These are phyloP conservation scores for Clarias platycephalus DNA, from an alignment of 2,797 vertebrate genomes.

Conservation along the genomic window DNA sequence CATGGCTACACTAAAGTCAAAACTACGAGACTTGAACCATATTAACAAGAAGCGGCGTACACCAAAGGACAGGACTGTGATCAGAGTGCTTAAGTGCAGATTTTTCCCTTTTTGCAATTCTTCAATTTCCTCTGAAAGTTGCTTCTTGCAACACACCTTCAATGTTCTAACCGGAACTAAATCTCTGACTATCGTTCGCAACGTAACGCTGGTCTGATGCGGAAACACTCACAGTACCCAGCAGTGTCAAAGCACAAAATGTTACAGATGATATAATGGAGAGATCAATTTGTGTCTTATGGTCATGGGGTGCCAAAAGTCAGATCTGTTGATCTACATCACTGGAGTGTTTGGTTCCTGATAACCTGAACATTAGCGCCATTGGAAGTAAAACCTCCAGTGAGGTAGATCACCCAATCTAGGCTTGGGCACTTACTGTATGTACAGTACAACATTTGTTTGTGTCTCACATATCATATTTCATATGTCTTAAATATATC, in stretches of 20 bases:
- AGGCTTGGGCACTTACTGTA: not conserved
- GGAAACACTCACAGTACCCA: not conserved
- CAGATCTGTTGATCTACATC: not conserved
- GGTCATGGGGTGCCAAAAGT: not conserved
- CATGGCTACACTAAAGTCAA: slow-evolving; percentile 37
- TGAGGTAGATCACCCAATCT: not conserved
- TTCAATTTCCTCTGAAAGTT: not conserved
- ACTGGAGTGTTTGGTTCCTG: not conserved
- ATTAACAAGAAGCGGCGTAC: not conserved
- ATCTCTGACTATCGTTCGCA: not conserved
- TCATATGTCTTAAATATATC: not conserved
- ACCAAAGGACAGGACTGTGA: slow-evolving; percentile 23
- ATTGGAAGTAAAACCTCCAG: not conserved
- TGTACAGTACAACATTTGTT: not conserved
- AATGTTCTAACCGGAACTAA: not conserved
- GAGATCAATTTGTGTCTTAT: not conserved
- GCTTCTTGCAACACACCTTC: slow-evolving; percentile 2
- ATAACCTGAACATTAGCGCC: not conserved
- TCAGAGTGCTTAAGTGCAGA: not conserved
- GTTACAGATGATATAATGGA: not conserved
- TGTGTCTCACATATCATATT: too few relatives aligned
- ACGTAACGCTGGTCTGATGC: not conserved
- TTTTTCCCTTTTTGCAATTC: not conserved
- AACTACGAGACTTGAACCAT: slow-evolving; percentile 31
- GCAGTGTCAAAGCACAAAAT: not conserved